Evolutionary conservation across 2,113 vertebrate genomes (phyloP).

Genomic region (Paradisaea rubra): DNA sequence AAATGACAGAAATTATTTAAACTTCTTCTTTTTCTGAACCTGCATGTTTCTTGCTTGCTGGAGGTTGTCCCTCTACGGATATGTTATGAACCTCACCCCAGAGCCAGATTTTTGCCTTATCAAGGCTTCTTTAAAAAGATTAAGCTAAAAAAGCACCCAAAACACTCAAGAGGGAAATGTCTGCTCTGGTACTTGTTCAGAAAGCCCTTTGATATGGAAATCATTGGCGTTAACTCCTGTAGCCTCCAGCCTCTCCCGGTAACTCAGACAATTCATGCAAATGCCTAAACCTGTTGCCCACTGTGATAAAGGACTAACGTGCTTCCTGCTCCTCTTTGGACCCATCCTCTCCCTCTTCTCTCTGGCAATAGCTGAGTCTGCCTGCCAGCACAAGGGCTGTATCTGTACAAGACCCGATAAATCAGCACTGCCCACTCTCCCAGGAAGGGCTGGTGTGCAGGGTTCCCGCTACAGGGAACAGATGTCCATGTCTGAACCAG

Average conservation of each 20-base stretch:
- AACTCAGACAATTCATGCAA: not conserved
- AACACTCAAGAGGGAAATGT: not conserved
- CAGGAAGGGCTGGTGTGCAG: not conserved
- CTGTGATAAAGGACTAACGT: not conserved
- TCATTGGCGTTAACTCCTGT: not conserved
- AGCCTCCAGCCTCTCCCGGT: not conserved
- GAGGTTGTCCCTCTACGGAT: not conserved
- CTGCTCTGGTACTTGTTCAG: not conserved
- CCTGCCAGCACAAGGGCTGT: not conserved
- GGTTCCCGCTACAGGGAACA: rapidly evolving
- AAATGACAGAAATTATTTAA: not conserved
- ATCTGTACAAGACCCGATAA: not conserved
- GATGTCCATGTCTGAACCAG: not conserved
- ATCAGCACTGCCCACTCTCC: not conserved
- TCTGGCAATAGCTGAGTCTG: not conserved
- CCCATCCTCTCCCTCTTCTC: not conserved
- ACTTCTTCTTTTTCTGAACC: not conserved
- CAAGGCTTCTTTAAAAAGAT: not conserved
- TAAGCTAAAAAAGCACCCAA: not conserved
- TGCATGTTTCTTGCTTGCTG: not conserved
- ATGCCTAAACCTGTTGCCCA: not conserved
- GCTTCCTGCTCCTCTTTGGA: not conserved
- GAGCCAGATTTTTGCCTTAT: not conserved
- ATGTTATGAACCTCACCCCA: not conserved
- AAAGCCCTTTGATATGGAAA: slow-evolving; percentile 41